These are phyloP conservation scores for Hipposideros armiger DNA, from an alignment of 2,113 vertebrate species.

Conservation along the genomic window DNA sequence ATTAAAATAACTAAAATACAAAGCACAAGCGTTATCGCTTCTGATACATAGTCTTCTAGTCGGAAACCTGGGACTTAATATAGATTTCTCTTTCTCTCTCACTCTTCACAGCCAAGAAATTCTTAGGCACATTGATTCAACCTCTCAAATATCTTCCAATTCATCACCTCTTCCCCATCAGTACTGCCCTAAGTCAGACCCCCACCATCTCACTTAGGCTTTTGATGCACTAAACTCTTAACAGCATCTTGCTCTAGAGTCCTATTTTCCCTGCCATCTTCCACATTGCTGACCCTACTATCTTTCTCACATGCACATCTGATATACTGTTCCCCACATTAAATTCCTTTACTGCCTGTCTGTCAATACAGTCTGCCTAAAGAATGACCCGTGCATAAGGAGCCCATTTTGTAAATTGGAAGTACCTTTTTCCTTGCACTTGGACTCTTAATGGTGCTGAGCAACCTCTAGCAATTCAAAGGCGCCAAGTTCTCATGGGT, in stretches of 20 bases:
- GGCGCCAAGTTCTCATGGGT: neutral
- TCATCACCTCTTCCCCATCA: neutral
- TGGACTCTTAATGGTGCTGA: neutral
- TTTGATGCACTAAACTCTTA: neutral
- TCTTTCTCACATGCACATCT: neutral
- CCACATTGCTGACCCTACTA: neutral
- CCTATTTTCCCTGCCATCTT: too few relatives aligned
- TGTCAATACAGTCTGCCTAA: neutral
- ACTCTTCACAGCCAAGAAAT: neutral
- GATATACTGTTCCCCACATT: neutral
- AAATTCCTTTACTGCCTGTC: neutral
- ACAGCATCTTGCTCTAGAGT: neutral
- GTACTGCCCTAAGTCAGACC: neutral
- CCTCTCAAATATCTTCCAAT: neutral
- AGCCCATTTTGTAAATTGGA: neutral
- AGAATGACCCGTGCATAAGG: neutral
- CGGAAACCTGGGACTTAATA: neutral
- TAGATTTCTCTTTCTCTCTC: neutral
- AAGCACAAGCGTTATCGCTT: neutral
- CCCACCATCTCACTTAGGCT: neutral
- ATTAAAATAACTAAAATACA: slow-evolving; percentile 9
- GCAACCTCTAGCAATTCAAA: neutral
- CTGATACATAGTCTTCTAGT: neutral
- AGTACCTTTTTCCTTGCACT: neutral
- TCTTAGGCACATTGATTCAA: neutral